Base-by-base conservation (phyloP, 1,140 invertebrate genomes). In the Melitaea cinxia region DNA sequence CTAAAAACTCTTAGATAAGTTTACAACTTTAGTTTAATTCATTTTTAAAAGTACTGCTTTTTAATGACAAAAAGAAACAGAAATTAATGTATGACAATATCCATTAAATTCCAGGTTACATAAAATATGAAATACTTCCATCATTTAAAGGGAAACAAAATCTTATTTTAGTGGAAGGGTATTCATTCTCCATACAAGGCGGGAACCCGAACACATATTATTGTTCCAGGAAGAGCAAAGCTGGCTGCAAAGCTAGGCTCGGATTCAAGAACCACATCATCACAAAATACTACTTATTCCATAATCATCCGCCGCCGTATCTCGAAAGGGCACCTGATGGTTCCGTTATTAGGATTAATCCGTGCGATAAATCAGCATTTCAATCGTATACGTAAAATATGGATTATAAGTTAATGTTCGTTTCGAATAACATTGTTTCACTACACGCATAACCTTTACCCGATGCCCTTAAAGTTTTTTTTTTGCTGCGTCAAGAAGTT, bases 161-260 rank as follows among this genome's bases (percentile, higher is more conserved):
- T 9, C 17, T 78, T 12, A 70, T 82, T 4, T 14, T 82, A 14
- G 53, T 75, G 4, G 14, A 78, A 47, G 71, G 67, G 0, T 67
- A 78, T 47, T 75, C 73, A 0, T 82, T 70, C 53, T 78, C 78
- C 3, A 55, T 73, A 9, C 72, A 72, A 57, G 76, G 76, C 9
- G 61, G 69, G 0, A 75, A 63, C 26, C 61, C 52, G 9, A 63
- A 67, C 6, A 60, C 65, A 15, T 80, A 65, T 49, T 80, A 80
- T 52, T 82, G 79, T 45, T 75, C 77, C 4, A 77, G 70, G 33
- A 79, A 77, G 37, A 45, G 54, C 2, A 67, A 42, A 50, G 60
- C 17, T 9, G 68, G 63, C 1, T 82, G 79, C 37, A 72, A 72
- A 17, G 73, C 77, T 4, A 61, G 66, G 15, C 50, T 79, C 7